Conservation (phyloP, 37 sponge, comb jelly and placozoan genomes). For the Cliona cf. orientalis region DNA sequence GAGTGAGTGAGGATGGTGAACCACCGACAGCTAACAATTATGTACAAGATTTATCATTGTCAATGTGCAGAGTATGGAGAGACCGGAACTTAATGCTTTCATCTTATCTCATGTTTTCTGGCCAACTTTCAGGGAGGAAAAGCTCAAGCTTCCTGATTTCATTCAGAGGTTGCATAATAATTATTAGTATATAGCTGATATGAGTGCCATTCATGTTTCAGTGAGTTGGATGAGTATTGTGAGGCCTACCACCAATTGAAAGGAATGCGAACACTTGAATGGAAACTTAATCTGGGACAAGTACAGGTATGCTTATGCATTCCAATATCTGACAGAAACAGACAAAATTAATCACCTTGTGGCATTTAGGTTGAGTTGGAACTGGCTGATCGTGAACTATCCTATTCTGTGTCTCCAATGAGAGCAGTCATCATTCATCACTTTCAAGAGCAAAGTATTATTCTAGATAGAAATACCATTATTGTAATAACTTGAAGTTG, state of each 20-base stretch:
- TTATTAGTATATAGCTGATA: background rate
- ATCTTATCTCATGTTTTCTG: slow-evolving; percentile 92
- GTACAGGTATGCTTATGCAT: slow-evolving; percentile 25
- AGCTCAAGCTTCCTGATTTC: slow-evolving; percentile 71
- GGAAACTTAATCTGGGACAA: slow-evolving; percentile 80
- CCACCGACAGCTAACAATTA: no score
- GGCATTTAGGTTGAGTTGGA: slow-evolving; percentile 82
- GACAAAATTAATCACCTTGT: no score
- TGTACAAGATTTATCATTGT: background rate
- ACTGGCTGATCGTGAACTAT: slow-evolving; percentile 54
- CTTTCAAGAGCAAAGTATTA: slow-evolving; percentile 86
- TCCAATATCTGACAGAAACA: background rate
- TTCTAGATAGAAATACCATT: no score
- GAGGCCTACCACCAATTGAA: slow-evolving; percentile 65
- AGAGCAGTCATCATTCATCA: slow-evolving; percentile 81
- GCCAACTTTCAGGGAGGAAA: slow-evolving; percentile 87
- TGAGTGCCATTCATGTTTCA: background rate
- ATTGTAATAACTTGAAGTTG: no score
- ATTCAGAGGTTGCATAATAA: slow-evolving; percentile 48
- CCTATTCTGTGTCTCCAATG: slow-evolving; percentile 83
- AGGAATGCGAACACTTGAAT: slow-evolving; percentile 86
- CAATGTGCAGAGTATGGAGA: background rate
- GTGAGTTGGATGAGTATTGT: slow-evolving; percentile 58
- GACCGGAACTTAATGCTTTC: slow-evolving; percentile 67
- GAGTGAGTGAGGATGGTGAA: background rate